These are phyloP conservation scores for Paguma larvata DNA, from an alignment of 2,797 vertebrate genomes.

Conservation along the genomic window DNA sequence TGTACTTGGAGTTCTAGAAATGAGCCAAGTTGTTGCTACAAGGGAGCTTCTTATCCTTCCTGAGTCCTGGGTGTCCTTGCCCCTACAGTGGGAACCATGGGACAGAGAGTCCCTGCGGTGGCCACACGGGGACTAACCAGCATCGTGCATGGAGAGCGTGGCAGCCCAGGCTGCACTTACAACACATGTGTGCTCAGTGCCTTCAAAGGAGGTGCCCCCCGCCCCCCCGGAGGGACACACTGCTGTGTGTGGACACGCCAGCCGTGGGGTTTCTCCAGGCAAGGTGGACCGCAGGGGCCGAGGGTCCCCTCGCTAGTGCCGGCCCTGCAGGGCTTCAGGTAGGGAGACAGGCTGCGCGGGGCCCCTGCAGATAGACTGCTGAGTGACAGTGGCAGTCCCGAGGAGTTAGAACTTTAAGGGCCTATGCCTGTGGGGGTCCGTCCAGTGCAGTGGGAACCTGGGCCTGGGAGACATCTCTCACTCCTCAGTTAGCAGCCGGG, in stretches of 20 bases:
- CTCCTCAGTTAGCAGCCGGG: background rate
- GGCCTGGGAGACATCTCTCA: background rate
- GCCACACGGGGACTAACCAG: rapidly evolving
- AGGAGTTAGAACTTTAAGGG: background rate
- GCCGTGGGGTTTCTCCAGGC: background rate
- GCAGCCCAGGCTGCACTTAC: background rate
- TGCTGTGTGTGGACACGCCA: background rate
- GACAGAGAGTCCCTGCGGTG: too few relatives aligned
- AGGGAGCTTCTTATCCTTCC: rapidly evolving
- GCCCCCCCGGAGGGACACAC: background rate
- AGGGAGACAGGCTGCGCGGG: too few relatives aligned
- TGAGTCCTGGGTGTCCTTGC: background rate
- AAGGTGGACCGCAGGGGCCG: too few relatives aligned
- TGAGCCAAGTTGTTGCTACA: background rate
- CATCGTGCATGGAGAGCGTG: rapidly evolving
- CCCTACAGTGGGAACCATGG: rapidly evolving
- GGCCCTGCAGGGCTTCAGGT: background rate
- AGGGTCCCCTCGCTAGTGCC: background rate
- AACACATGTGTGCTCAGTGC: rapidly evolving
- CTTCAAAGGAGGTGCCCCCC: background rate
- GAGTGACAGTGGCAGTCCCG: background rate
- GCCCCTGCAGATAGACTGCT: background rate
- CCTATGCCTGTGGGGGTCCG: rapidly evolving
- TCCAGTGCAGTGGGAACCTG: background rate
- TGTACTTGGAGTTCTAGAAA: background rate